phyloP scores from a whole-genome alignment of 64 coral and sea anemone genomes.

The Stylophora pistillata region DNA sequence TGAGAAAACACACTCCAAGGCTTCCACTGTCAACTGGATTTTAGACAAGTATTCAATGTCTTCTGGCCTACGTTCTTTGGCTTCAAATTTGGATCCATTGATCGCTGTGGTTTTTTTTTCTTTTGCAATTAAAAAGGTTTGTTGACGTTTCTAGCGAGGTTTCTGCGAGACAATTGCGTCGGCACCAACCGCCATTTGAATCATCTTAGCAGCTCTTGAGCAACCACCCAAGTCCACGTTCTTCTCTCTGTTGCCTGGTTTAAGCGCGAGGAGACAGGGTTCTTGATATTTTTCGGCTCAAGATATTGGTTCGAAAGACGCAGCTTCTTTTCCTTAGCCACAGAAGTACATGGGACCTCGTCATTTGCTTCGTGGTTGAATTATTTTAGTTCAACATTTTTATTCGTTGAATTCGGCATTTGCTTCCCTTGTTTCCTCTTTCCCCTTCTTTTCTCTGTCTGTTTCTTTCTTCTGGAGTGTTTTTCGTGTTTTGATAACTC shows the following conservation, averaged over 20 bases:
- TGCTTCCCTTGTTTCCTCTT: neutral
- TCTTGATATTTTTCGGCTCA: neutral
- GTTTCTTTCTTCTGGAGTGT: neutral
- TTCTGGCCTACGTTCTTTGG: neutral
- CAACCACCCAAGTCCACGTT: neutral
- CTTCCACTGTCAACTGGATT: conserved; percentile 37
- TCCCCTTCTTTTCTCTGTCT: neutral
- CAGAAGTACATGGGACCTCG: neutral
- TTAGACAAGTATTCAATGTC: neutral
- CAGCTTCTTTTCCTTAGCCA: neutral
- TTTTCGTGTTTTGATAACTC: neutral
- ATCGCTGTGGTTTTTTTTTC: neutral
- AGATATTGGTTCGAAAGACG: neutral
- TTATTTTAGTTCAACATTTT: neutral
- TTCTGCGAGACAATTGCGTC: neutral
- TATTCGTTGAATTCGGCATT: neutral
- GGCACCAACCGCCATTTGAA: neutral
- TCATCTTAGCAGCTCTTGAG: neutral
- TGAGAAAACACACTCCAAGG: conserved; percentile 18
- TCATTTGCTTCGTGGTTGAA: neutral
- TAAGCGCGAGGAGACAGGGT: neutral
- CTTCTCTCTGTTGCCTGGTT: neutral
- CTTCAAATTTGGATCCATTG: neutral
- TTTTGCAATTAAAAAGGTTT: neutral
- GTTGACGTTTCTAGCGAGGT: neutral